Percentiles rank a stretch among this genome's conserved stretches.
phyloP scores from a whole-genome alignment of 2,797 vertebrate species.

The Tiaroga cobitis region DNA sequence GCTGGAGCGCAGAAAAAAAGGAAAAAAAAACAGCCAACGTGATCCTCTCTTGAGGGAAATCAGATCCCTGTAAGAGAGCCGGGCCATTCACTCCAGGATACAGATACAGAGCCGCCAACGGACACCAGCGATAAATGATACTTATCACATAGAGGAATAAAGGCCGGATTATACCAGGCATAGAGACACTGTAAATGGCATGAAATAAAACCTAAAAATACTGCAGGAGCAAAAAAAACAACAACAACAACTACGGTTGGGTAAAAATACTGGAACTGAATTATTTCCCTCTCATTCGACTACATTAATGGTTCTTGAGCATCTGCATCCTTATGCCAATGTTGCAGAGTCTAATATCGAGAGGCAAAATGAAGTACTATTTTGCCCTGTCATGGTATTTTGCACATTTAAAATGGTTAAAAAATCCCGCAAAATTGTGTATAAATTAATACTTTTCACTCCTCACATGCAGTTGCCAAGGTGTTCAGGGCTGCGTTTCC shows the following conservation, averaged over 20 bases:
- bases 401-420: background rate
- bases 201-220: slow-evolving; percentile 53
- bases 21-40: slow-evolving; percentile 74
- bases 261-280: background rate
- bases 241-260: background rate
- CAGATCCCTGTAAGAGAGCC: slow-evolving; percentile 69
- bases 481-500: background rate
- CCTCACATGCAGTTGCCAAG: background rate
- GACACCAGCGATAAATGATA: slow-evolving; percentile 61
- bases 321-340: background rate
- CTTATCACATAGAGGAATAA: slow-evolving; percentile 62
- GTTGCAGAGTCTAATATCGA: no score
- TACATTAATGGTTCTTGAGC: background rate
- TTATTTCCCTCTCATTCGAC: background rate
- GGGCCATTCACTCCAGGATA: slow-evolving; percentile 69
- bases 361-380: background rate
- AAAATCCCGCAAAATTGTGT: background rate
- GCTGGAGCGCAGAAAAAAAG: slow-evolving; percentile 66
- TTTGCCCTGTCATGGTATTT: background rate
- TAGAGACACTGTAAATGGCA: slow-evolving; percentile 55
- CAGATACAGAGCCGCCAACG: slow-evolving; percentile 49
- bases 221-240: slow-evolving; percentile 45
- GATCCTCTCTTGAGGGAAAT: slow-evolving; percentile 80
- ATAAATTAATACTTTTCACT: no score
- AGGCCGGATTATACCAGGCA: slow-evolving; percentile 57